Base-by-base conservation (phyloP, 2,797 vertebrate species). In the Gorsachius magnificus region DNA sequence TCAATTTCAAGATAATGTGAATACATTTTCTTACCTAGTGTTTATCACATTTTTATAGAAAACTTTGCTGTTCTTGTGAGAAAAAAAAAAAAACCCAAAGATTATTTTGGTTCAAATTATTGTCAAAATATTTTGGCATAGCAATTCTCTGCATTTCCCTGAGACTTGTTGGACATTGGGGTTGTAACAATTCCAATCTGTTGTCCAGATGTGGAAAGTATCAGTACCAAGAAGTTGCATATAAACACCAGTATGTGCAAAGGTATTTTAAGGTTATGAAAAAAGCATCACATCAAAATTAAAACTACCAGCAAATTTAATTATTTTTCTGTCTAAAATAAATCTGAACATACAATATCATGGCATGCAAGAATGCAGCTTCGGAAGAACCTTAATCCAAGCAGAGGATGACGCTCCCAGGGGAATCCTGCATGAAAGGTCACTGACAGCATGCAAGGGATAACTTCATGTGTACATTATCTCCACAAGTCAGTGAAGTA, bases 331-430 rank as follows among this genome's bases (percentile, higher is more conserved):
- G 19, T 75, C 71, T 95, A 90, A 97, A 87, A 74, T 65, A 85
- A 84, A 74, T 54, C 51, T 79, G 22, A 86, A 28, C 14, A 31
- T 48, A 81, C 26, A 82, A 20, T 60, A 75, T 64, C 20, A 77
- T 41, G 53, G 66, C 80, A 89, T 66, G n/a, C 18, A 60, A 51
- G 83, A 85, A 83, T 12, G n/a, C 33, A 88, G 64, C 54, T 91
- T 88, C 11, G 10, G 79, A 95, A 94, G 90, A 83, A 51, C 38
- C 13, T 88, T 93, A 90, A 95, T 94, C 63, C 56, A 48, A 70
- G 41, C n/a, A 82, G 81, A 87, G 15, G 28, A 70, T 53, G 21
- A 89, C 58, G 50, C 7, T 81, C 46, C 26, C 57, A 36, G 7
- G 25, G 89, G 43, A 75, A 64, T 93, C 81, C 35, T 80, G 41